Base-by-base conservation (phyloP, 2,113 vertebrate genomes). In the Lutjanus erythropterus region DNA sequence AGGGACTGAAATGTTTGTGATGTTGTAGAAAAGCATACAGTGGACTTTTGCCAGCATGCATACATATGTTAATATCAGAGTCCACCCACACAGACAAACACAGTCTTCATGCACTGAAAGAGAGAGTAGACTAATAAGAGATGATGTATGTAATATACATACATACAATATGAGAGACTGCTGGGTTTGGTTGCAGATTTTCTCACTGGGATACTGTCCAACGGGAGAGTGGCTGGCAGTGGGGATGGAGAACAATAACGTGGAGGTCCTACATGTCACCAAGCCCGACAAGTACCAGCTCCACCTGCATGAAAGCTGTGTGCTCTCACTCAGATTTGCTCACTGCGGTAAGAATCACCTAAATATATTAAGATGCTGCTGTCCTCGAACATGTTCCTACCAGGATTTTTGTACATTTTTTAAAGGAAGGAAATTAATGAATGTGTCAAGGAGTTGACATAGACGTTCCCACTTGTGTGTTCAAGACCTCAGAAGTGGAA, bases 221-320 rank as follows among this genome's bases (percentile, higher is more conserved):
- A 98, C 97, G 0, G 98, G 97, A 0, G 97, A 99, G 92, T 99
- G 98, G 97, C 94, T 99, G 77, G 97, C 97, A 0, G 98, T 99
- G 86, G 98, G 98, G 55, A 98, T 99, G 97, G 98, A 99, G 94
- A 99, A 97, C 95, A 99, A 97, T 91, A 99, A 98, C 0, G 98
- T 99, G 92, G 98, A 99, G 72, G 96, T 99, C 5, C 92, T 99
- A 37, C 98, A 99, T 81, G 96, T 97, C 94, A 97, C 96, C 70
- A 99, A 99, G 62, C 97, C 98, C 0, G 98, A 99, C 94, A 99
- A 99, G 83, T 99, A 99, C 93, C 98, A 99, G 94, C 96, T 99
- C 73, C 98, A 98, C 90, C 96, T 99, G 66, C 98, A 99, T 0
- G 97, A 99, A 94, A 99, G 98, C 96, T 99, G 98, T 0, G 98